Percentiles rank a stretch among this genome's conserved stretches.
Evolutionary conservation across 2,797 vertebrate species (phyloP).

Genomic region (Salarias fasciatus): DNA sequence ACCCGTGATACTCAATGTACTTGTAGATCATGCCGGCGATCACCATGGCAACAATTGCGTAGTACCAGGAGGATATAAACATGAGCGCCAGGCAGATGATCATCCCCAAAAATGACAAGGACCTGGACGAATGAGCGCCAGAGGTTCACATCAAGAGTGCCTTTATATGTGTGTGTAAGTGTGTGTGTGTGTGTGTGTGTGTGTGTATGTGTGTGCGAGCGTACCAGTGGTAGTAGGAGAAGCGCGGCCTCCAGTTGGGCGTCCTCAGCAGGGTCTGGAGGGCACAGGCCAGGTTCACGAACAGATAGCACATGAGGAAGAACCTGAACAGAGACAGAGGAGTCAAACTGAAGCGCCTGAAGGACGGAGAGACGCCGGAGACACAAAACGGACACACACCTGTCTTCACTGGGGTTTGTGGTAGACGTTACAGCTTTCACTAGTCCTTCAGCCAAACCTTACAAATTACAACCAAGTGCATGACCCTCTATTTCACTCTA

Average conservation of each 20-base stretch:
- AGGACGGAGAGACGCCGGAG: background rate
- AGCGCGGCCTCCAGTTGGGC: conserved; percentile 85
- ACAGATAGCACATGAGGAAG: conserved; percentile 93
- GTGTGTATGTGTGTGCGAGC: background rate
- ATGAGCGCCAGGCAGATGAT: conserved; percentile 90
- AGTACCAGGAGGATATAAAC: conserved; percentile 95
- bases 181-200: background rate
- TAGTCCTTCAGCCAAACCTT: no score
- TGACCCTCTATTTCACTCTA: no score
- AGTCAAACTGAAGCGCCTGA: background rate
- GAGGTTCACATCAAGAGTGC: conserved; percentile 21
- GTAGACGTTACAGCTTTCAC: no score
- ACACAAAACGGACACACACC: conserved; percentile 9
- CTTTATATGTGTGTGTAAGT: background rate
- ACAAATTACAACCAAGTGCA: no score
- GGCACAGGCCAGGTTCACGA: conserved; percentile 91
- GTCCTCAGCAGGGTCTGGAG: conserved; percentile 90
- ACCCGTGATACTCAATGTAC: conserved; percentile 94
- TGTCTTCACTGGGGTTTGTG: no score
- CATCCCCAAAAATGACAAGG: conserved; percentile 91
- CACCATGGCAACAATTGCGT: conserved; percentile 91
- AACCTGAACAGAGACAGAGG: conserved; percentile 77
- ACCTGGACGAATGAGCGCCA: conserved; percentile 72
- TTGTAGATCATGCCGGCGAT: conserved; percentile 94
- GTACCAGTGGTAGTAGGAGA: conserved; percentile 85